These are phyloP conservation scores for Rattus rattus DNA, from an alignment of 2,113 vertebrate genomes.

Conservation along the genomic window DNA sequence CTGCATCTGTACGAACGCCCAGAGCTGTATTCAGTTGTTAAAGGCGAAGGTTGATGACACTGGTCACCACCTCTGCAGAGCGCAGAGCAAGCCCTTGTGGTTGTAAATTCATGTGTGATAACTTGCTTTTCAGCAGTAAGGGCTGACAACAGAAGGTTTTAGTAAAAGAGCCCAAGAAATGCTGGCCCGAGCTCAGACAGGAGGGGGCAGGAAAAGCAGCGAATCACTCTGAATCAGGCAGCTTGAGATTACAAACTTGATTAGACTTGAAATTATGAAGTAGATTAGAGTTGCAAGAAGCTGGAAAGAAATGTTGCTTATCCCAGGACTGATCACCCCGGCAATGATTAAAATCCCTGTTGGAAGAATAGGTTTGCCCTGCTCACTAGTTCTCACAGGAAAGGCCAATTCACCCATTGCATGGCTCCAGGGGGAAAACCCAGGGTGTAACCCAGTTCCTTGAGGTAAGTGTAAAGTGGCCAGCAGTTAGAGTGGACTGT, in stretches of 20 bases:
- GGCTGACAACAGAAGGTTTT: conserved; percentile 57
- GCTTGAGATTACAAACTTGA: neutral
- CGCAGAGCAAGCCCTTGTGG: neutral
- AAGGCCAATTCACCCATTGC: neutral
- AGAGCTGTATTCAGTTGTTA: neutral
- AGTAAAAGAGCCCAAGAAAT: conserved; percentile 64
- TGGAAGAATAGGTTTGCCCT: conserved; percentile 40
- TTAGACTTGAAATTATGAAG: neutral
- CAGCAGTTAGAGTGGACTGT: neutral
- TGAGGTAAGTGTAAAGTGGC: conserved; percentile 49
- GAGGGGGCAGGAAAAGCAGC: conserved; percentile 69
- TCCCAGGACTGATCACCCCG: neutral
- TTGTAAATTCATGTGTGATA: neutral
- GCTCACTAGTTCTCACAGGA: conserved; percentile 50
- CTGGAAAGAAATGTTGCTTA: conserved; percentile 55
- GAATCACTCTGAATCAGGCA: conserved; percentile 29
- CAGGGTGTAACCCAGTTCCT: conserved; percentile 61
- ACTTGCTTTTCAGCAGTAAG: conserved; percentile 45
- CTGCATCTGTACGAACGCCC: neutral
- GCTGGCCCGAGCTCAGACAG: conserved; percentile 56
- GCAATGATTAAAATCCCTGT: conserved; percentile 14
- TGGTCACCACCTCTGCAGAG: neutral
- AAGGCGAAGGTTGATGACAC: neutral
- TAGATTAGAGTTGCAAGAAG: conserved; percentile 23
- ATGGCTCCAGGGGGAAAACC: neutral